These are phyloP conservation scores for Fulmarus glacialis DNA, from an alignment of 2,113 vertebrate genomes.

Conservation along the genomic window DNA sequence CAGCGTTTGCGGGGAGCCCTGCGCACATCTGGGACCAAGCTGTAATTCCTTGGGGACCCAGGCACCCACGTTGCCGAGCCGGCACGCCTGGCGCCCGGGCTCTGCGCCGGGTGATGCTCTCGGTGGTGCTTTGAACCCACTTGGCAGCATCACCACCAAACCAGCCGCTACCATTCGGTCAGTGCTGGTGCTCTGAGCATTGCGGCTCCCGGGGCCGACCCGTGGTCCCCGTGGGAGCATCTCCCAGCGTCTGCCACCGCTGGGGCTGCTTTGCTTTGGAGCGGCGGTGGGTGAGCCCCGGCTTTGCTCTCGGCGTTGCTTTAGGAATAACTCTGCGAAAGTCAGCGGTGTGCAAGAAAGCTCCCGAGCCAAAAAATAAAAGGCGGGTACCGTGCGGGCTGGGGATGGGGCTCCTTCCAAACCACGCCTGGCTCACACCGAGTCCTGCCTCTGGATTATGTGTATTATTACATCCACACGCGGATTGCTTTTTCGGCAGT, in stretches of 20 bases:
- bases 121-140: fast-evolving
- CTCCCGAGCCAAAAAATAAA: not conserved
- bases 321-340: not conserved
- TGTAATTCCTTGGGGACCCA: not conserved
- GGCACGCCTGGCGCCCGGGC: fast-evolving
- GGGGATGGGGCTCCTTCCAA: not conserved
- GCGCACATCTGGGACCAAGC: not conserved
- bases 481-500: slow-evolving; percentile 25
- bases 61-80: fast-evolving
- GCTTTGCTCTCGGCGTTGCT: not conserved
- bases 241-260: fast-evolving
- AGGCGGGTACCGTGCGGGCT: fast-evolving
- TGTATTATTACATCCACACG: not conserved
- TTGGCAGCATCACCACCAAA: not conserved
- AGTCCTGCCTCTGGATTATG: not conserved
- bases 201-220: fast-evolving
- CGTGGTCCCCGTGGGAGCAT: fast-evolving
- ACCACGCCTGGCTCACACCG: not conserved
- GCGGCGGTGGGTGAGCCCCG: fast-evolving
- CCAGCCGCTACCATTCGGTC: fast-evolving
- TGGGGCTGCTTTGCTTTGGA: not conserved
- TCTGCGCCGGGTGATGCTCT: not conserved
- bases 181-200: not conserved
- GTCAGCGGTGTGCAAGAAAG: not conserved
- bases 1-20: not conserved